These are phyloP conservation scores for Arnoldichthys spilopterus DNA, from an alignment of 2,797 vertebrate genomes.

Conservation along the genomic window DNA sequence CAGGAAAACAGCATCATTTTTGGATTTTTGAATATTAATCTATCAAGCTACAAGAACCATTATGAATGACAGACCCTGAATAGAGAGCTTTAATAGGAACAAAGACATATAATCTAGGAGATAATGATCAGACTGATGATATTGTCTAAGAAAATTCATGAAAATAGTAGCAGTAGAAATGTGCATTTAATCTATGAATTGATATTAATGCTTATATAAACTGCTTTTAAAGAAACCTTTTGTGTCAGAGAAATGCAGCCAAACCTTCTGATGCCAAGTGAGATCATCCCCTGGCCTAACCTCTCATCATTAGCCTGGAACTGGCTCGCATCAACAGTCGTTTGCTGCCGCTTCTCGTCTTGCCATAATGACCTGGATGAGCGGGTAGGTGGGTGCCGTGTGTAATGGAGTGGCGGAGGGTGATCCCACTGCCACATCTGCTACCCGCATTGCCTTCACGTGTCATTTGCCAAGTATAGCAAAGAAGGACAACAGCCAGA, in stretches of 20 bases:
- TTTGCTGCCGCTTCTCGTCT: slow-evolving; percentile 66
- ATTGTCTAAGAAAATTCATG: not conserved
- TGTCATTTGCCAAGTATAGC: slow-evolving; percentile 74
- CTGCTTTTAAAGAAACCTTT: not conserved
- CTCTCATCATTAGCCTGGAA: slow-evolving; percentile 73
- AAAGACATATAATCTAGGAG: not conserved
- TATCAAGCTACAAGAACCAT: not conserved
- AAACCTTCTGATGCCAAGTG: slow-evolving; percentile 39
- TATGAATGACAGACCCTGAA: not conserved
- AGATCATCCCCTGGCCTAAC: slow-evolving; percentile 64
- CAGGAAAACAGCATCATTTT: not conserved
- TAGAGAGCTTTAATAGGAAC: not conserved
- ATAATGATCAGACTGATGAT: not conserved
- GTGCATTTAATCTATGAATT: not conserved
- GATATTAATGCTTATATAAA: not conserved
- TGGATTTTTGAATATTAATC: not conserved
- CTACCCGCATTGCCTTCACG: slow-evolving; percentile 70
- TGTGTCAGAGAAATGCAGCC: not conserved
- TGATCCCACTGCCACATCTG: slow-evolving; percentile 60
- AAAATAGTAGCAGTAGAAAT: not conserved
- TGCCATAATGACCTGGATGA: slow-evolving; percentile 35
- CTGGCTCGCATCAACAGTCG: slow-evolving; percentile 69
- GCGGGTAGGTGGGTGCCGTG: not conserved
- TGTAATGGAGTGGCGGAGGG: slow-evolving; percentile 13
- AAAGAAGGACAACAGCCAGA: slow-evolving; percentile 53